Evolutionary conservation across 2,113 vertebrate genomes (phyloP).

Genomic region (Centropus bengalensis): DNA sequence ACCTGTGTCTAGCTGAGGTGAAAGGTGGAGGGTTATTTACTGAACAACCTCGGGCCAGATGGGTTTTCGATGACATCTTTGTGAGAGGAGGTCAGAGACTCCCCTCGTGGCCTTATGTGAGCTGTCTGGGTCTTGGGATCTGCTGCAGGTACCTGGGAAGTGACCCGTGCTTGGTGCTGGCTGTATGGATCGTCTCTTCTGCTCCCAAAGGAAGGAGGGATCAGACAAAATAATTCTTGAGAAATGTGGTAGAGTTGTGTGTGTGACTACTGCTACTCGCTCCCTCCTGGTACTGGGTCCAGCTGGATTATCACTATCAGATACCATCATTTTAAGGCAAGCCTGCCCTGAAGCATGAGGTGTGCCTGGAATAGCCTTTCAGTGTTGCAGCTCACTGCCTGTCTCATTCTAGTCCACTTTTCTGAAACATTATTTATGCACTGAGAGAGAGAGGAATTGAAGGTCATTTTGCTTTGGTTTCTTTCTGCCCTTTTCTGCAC

Average conservation of each 20-base stretch:
- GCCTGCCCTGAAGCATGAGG: neutral
- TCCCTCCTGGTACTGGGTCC: neutral
- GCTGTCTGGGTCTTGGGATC: neutral
- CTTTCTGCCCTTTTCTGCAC: neutral
- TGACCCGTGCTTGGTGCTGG: accelerated
- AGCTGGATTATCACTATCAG: neutral
- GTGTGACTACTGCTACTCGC: neutral
- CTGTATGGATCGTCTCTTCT: accelerated
- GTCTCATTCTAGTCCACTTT: neutral
- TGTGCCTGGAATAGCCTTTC: neutral
- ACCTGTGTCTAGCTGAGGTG: conserved; percentile 14
- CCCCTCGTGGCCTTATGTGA: accelerated
- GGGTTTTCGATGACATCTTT: neutral
- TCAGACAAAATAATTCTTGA: neutral
- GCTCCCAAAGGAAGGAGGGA: neutral
- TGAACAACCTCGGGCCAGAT: neutral
- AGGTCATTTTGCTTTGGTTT: no score
- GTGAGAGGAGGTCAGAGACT: conserved; percentile 13
- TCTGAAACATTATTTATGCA: neutral
- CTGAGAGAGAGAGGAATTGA: neutral
- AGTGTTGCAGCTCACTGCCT: neutral
- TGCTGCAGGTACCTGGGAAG: neutral
- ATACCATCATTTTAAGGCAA: neutral
- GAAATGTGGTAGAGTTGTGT: neutral
- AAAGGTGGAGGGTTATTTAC: conserved; percentile 36